Evolutionary conservation across 2,113 vertebrate species (phyloP), one percentile per base, ranked within the genome.

Genomic region (Deroptyus accipitrinus): DNA sequence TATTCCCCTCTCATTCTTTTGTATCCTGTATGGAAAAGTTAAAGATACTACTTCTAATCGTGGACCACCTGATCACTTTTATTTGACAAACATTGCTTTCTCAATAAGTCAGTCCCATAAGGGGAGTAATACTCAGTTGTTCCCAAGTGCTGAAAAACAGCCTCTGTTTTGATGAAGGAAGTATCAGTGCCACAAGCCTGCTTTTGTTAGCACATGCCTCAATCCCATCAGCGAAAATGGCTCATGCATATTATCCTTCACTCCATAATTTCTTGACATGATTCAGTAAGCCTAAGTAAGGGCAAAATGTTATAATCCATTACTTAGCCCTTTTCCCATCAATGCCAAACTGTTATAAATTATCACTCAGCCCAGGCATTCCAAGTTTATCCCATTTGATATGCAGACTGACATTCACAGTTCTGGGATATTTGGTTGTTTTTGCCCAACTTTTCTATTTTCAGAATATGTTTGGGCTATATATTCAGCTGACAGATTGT

Each of bases 221-320:
- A 42, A 9, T 55, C 68, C 51, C 69, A 63, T 52, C 9, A 66
- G 42, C 46, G 86, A 80, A 92, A 90, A 30, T 78, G 55, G 17
- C 44, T 94, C 37, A 62, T 62, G 70, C 6, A 35, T 57, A 62
- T 63, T 89, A 75, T 35, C 54, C 84, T 73, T 85, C 39, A 42
- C 23, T 90, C 27, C 28, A 23, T 80, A 92, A 80, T 69, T 70
- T 35, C 68, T 67, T 86, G 46, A 61, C 55, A 52, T 59, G 68
- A 88, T 81, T 88, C 64, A 68, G 61, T 70, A 95, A 81, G 61
- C 46, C 68, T 83, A 86, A 75, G 39, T n/a, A 95, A 93, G 82
- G 90, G 62, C 69, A 96, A 73, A 67, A 37, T 13, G 39, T 72
- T 88, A 84, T 69, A 84, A 87, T 92, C 52, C 66, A 76, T 74